These are phyloP conservation scores for Nephotettix cincticeps DNA, from an alignment of 1,140 invertebrate genomes.

Conservation along the genomic window DNA sequence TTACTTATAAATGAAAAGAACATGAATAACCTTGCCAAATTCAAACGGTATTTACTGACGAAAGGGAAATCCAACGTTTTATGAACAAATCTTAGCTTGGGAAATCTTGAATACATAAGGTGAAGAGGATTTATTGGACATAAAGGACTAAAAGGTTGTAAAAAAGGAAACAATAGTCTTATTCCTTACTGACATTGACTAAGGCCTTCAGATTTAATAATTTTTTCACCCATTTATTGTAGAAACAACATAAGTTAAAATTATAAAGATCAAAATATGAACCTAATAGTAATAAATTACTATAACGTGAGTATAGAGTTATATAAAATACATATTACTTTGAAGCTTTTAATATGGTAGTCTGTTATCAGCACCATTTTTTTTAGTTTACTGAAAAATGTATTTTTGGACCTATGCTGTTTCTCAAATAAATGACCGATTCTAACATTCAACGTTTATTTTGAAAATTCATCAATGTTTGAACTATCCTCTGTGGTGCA, in stretches of 20 bases:
- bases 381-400: neutral
- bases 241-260: conserved; percentile 7
- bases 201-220: too few relatives aligned
- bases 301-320: neutral
- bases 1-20: conserved; percentile 1
- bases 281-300: neutral
- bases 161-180: too few relatives aligned
- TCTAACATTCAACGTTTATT: too few relatives aligned
- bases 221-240: neutral
- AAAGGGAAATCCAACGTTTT: neutral
- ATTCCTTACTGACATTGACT: too few relatives aligned
- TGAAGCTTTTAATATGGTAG: neutral
- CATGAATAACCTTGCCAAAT: neutral
- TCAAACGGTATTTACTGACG: neutral
- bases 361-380: neutral
- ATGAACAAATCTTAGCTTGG: neutral
- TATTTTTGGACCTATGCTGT: neutral
- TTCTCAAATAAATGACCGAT: conserved; percentile 15
- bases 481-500: too few relatives aligned
- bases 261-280: neutral
- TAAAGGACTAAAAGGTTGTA: too few relatives aligned
- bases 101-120: neutral
- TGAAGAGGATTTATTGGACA: too few relatives aligned
- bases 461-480: too few relatives aligned
- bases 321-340: neutral